Evolutionary conservation across 2,797 vertebrate species (phyloP).

Genomic region (Rhincodon typus): DNA sequence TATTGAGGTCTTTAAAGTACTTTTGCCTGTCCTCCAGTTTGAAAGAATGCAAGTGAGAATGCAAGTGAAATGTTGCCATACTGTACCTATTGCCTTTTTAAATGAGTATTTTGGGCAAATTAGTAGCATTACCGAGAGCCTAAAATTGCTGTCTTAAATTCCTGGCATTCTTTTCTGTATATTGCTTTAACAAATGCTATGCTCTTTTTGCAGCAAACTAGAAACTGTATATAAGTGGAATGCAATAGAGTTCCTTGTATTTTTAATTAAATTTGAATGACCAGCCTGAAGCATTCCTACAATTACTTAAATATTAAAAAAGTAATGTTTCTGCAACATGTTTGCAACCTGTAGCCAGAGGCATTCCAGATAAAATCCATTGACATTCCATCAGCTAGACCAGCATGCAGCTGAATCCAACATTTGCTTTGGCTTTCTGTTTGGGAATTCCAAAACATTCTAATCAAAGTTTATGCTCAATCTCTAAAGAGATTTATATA

Average conservation of each 20-base stretch:
- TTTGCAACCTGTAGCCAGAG: neutral
- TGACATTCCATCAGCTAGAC: neutral
- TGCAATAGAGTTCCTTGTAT: neutral
- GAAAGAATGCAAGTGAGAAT: neutral
- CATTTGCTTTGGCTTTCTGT: neutral
- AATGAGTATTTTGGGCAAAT: neutral
- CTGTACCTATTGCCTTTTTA: neutral
- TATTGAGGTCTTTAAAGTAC: neutral
- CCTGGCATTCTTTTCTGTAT: neutral
- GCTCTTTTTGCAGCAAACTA: neutral
- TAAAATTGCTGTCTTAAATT: neutral
- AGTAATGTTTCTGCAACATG: neutral
- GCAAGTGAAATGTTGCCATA: neutral
- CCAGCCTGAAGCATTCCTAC: neutral
- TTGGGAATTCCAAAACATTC: neutral
- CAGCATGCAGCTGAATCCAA: neutral
- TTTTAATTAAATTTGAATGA: conserved; percentile 15
- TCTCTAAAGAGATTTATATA: neutral
- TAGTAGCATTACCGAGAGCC: neutral
- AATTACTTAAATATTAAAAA: neutral
- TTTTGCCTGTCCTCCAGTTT: neutral
- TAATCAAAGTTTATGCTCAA: neutral
- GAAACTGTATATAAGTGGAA: neutral
- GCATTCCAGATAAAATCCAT: neutral
- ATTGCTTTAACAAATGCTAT: neutral